Conservation (phyloP, 1,140 invertebrate genomes). For the Nymphalis io region DNA sequence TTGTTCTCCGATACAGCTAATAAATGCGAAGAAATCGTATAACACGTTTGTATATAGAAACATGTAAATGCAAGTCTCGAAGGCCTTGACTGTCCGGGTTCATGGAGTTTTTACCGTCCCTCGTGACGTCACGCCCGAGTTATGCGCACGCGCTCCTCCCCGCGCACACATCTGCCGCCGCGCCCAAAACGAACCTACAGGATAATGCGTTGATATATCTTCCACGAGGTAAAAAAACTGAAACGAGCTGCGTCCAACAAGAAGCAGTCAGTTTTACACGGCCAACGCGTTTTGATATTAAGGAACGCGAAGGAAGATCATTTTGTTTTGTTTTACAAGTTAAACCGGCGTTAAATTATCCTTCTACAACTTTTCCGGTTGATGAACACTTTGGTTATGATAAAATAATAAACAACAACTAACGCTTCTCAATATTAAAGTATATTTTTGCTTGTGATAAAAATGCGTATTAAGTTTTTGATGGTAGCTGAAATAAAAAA, state of each 20-base stretch:
- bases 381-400: slow-evolving; percentile 31
- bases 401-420: slow-evolving; percentile 8
- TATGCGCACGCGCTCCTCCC: slow-evolving; percentile 65
- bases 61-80: slow-evolving; percentile 59
- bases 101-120: slow-evolving; percentile 69
- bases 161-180: slow-evolving; percentile 39
- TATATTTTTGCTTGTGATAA: neutral
- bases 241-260: slow-evolving; percentile 63
- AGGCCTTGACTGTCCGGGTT: slow-evolving; percentile 72
- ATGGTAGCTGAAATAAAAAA: neutral
- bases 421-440: neutral
- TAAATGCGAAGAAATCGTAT: slow-evolving; percentile 35
- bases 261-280: slow-evolving; percentile 64
- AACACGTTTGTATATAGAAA: slow-evolving; percentile 45
- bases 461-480: neutral
- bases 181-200: slow-evolving; percentile 68
- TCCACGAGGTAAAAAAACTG: slow-evolving; percentile 65
- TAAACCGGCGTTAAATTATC: slow-evolving; percentile 46
- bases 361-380: slow-evolving; percentile 38
- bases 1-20: slow-evolving; percentile 35
- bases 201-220: slow-evolving; percentile 73
- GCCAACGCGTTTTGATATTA: slow-evolving; percentile 62
- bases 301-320: slow-evolving; percentile 38
- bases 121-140: slow-evolving; percentile 68
- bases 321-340: slow-evolving; percentile 45